Percentiles rank a stretch among this genome's conserved stretches.
Evolutionary conservation across 1,140 invertebrate species (phyloP).

Genomic region (Lineus longissimus): DNA sequence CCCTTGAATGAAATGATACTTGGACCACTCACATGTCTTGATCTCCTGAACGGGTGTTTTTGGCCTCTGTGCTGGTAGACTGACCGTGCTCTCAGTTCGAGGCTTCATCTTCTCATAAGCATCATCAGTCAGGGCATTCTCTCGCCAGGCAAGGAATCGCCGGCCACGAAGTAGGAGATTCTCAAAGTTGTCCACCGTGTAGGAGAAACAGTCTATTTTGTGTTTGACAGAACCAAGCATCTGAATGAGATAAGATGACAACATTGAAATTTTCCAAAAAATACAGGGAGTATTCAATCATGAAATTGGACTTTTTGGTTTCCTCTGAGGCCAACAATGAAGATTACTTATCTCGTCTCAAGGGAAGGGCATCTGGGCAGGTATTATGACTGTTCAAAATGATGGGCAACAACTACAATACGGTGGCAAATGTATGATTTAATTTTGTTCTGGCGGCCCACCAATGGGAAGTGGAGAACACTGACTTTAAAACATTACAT

Average conservation of each 20-base stretch:
- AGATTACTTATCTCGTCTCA: too few species aligned
- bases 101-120: not conserved
- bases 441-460: too few species aligned
- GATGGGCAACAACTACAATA: too few species aligned
- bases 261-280: not conserved
- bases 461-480: too few species aligned
- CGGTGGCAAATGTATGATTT: too few species aligned
- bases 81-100: not conserved
- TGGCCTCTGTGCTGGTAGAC: not conserved
- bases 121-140: constrained; percentile 14
- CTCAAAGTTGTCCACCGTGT: constrained; percentile 66
- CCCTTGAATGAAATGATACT: too few species aligned
- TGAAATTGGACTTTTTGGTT: too few species aligned
- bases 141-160: constrained; percentile 63
- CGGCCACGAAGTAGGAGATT: constrained; percentile 62
- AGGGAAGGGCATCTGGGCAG: too few species aligned
- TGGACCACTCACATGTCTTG: not conserved
- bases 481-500: too few species aligned
- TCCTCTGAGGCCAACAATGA: too few species aligned
- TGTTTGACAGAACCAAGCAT: constrained; percentile 79
- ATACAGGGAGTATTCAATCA: too few species aligned
- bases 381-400: too few species aligned
- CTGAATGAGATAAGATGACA: constrained; percentile 55
- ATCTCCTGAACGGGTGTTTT: not conserved
- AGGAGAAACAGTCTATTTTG: constrained; percentile 75